Conservation (phyloP, 1,140 invertebrate genomes). For the Diuraphis noxia region DNA sequence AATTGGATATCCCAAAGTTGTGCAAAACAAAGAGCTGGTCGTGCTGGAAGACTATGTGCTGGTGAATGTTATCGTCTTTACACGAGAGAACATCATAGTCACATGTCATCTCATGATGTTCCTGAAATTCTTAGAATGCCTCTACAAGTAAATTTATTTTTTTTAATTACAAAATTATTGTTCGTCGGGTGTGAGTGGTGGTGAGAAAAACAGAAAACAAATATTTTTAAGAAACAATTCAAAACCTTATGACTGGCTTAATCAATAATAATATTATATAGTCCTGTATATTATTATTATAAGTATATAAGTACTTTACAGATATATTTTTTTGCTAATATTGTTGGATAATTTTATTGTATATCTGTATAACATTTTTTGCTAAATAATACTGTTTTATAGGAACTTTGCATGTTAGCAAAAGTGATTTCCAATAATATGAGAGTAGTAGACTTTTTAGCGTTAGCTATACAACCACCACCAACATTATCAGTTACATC, state of each 20-base stretch:
- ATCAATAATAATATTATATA: too few relatives aligned
- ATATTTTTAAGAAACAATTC: too few relatives aligned
- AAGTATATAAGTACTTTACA: too few relatives aligned
- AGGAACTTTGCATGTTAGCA: conserved; percentile 90
- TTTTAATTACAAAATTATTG: too few relatives aligned
- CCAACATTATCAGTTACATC: conserved; percentile 73
- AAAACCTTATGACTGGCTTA: too few relatives aligned
- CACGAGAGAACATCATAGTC: conserved; percentile 62
- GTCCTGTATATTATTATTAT: too few relatives aligned
- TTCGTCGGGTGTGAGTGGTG: too few relatives aligned
- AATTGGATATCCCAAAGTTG: conserved; percentile 67
- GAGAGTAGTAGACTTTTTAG: conserved; percentile 80
- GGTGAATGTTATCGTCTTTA: conserved; percentile 82
- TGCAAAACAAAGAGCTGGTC: conserved; percentile 68
- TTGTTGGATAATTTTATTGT: neutral
- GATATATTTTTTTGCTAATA: neutral
- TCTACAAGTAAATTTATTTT: conserved; percentile 61
- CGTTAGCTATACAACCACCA: conserved; percentile 83
- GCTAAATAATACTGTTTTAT: conserved; percentile 59
- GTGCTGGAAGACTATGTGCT: conserved; percentile 71
- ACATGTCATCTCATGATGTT: conserved; percentile 63
- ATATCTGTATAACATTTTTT: neutral
- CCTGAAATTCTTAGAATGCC: conserved; percentile 69
- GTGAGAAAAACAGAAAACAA: too few relatives aligned
- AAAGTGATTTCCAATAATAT: conserved; percentile 79